Base-by-base conservation (phyloP, 2,888 invertebrate genomes). In the Dicyrtomina minuta region DNA sequence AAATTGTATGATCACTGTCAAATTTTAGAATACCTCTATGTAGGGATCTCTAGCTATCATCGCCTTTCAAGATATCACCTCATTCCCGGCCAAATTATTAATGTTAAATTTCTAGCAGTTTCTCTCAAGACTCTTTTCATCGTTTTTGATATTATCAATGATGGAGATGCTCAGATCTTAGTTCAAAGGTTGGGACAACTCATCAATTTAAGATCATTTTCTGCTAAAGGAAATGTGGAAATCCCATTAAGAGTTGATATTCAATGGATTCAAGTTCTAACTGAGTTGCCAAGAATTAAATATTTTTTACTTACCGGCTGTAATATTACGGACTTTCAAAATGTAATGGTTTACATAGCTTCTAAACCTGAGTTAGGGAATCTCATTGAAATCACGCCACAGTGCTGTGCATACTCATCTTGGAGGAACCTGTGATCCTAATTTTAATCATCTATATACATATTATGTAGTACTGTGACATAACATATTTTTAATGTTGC, bases 71-170 rank as follows among this genome's bases (percentile, higher is more conserved):
- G 49, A 17, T n/a, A n/a, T n/a, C 22, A 27, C 13, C 24, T 55
- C 26, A 55, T 15, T 26, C 53, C 53, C 24, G 53, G 53, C 24
- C 1, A 1, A 22, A 22, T 55, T 24, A 10, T 55, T 12, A 64
- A 64, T n/a, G n/a, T 20, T 49, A 49, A 64, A 13, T 17, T 46
- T 12, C 39, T 64, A 5, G 33, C 51, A n/a, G 17, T 1, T 15
- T 26, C 46, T n/a, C 26, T 61, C 1, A 61, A 61, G 41, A 61
- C 41, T 43, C 15, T 61, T 17, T 46, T 61, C 3, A 20, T 61
- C 10, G 46, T 24, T 1, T 27, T 43, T 2, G 46, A 61, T 46
- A 22, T 20, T 1, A 10, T 61, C 15, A 15, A 20, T 1, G 20
- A 44, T 2, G 46, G 27, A 10, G 26, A 44, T n/a, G 20, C 8